Evolutionary conservation across 2,888 invertebrate genomes (phyloP), one percentile per base, ranked within the genome.

Genomic region (Eudemis profundana): DNA sequence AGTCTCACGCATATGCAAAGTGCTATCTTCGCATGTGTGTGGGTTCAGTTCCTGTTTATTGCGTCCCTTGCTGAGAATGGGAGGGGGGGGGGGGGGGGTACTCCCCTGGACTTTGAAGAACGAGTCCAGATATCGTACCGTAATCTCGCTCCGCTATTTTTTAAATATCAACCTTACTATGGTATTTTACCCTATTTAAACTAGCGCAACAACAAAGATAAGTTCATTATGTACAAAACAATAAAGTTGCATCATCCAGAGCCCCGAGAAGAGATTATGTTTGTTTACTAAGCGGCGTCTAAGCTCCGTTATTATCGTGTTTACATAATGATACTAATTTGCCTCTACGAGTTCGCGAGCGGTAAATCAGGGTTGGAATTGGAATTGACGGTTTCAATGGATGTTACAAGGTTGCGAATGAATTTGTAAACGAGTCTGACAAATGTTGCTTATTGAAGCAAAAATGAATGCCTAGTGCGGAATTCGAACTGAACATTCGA

Each of bases 211-310:
- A 23, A 15, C 10, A 17, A 10, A 33, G 51, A 61, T 61, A 61
- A 47, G 17, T 21, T 4, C 14, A 27, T 56, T 40, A 38, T 17
- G 54, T 14, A 14, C 29, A 14, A 15, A 19, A 33, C 7, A 23
- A 29, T 49, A 27, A 27, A 3, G 44, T 64, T 57, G 50, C 57
- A 27, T 59, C 57, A 59, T 27, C 27, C 42, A 61, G 50, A 27
- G 50, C 21, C 44, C 17, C 14, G 10, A 23, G 50, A 36, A 1
- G 33, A 50, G 49, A 49, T 49, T 42, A 23, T 50, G 15, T 33
- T 36, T 64, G 57, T 64, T 59, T 57, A 64, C 36, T 49, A 23
- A 27, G 12, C 3, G 15, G n/a, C 12, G 19, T 12, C 12, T 44
- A 3, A 29, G 21, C 36, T 42, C 19, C 23, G 40, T 27, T 29